Conservation (phyloP, 2,113 vertebrate species). For the Neolamprologus modestus region DNA sequence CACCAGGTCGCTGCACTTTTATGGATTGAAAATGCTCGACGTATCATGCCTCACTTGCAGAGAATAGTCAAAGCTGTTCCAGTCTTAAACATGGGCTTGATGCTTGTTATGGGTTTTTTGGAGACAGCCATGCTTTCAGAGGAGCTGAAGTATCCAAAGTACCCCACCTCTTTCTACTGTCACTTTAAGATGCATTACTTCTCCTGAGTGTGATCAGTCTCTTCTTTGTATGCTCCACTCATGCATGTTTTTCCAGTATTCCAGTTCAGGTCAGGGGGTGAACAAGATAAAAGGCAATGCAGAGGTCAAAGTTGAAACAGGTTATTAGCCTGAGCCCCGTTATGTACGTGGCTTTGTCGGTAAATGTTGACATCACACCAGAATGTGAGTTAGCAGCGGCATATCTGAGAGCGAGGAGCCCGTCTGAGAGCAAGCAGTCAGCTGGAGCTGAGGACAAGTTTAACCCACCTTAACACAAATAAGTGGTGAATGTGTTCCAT, state of each 20-base stretch:
- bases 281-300: slow-evolving; percentile 9
- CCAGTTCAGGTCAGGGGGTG: not conserved
- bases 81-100: not conserved
- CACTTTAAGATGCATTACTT: not conserved
- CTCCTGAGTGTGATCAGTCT: not conserved
- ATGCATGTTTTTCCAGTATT: not conserved
- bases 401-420: not conserved
- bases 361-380: not conserved
- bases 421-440: slow-evolving; percentile 11
- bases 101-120: not conserved
- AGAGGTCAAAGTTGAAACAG: not conserved
- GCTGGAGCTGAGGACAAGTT: not conserved
- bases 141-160: not conserved
- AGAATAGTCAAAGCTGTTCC: slow-evolving; percentile 5
- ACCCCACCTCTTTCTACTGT: not conserved
- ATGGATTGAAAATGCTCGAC: not conserved
- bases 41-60: slow-evolving; percentile 1
- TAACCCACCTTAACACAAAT: not conserved
- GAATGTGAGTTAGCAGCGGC: not conserved
- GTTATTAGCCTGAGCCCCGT: not conserved
- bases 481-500: not conserved
- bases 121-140: not conserved
- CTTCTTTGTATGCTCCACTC: not conserved
- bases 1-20: not conserved
- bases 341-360: not conserved